A percentile compares a stretch with the other conserved stretches of the same genome.
Evolutionary conservation across 2,113 vertebrate species (phyloP).

Genomic region (Anarrhichthys ocellatus): DNA sequence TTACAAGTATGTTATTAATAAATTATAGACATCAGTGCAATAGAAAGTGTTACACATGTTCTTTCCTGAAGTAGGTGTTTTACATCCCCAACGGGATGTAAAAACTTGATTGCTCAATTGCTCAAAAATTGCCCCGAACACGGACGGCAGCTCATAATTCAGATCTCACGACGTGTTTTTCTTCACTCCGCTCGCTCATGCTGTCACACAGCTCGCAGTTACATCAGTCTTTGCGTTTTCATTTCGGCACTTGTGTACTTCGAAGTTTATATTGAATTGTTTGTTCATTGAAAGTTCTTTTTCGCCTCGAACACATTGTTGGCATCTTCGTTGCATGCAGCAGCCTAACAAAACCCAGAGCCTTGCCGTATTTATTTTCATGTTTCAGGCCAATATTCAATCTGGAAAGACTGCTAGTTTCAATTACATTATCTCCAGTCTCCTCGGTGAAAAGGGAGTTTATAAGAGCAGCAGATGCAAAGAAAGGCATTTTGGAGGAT

Average conservation of each 20-base stretch:
- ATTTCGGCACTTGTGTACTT: constrained; percentile 27
- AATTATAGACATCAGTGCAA: neutral
- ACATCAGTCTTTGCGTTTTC: constrained; percentile 25
- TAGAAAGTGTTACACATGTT: neutral
- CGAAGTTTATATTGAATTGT: constrained; percentile 46
- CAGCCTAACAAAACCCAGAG: constrained; percentile 46
- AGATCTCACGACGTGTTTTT: constrained; percentile 14
- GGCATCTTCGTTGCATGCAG: constrained; percentile 45
- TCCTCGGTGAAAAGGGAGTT: constrained; percentile 9
- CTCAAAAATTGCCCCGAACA: constrained; percentile 28
- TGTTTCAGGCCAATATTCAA: constrained; percentile 53
- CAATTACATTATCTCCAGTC: constrained; percentile 50
- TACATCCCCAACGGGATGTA: neutral
- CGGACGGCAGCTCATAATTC: constrained; percentile 43
- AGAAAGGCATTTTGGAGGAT: constrained; percentile 53
- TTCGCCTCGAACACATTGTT: constrained; percentile 52
- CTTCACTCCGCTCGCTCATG: constrained; percentile 1
- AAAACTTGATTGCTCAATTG: constrained; percentile 39
- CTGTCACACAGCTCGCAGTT: constrained; percentile 29
- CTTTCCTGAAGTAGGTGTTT: neutral
- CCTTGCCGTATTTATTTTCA: constrained; percentile 61
- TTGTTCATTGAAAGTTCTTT: constrained; percentile 33
- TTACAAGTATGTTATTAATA: neutral
- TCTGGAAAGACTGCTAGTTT: constrained; percentile 45
- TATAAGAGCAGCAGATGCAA: constrained; percentile 14